These are phyloP conservation scores for Eudyptes chrysolophus DNA, from an alignment of 2,113 vertebrate genomes.

Conservation along the genomic window DNA sequence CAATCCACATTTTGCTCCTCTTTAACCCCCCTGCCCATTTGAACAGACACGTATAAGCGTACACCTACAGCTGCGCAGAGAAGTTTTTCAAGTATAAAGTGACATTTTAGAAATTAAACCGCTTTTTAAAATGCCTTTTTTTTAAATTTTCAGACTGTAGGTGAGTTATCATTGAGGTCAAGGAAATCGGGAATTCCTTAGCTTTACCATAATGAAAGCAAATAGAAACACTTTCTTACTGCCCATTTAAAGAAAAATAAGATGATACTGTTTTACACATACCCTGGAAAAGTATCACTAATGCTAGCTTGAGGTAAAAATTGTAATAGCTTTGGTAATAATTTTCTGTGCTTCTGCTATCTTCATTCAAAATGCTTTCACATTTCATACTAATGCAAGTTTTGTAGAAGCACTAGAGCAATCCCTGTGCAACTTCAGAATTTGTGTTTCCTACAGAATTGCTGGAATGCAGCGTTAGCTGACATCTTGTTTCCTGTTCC, in stretches of 20 bases:
- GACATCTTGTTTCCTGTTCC: background rate
- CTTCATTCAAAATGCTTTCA: background rate
- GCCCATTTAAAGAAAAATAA: background rate
- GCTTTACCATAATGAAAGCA: background rate
- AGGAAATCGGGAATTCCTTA: background rate
- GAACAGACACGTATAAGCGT: fast-evolving
- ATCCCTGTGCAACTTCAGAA: background rate
- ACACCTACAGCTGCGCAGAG: background rate
- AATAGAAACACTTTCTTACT: background rate
- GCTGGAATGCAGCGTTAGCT: background rate
- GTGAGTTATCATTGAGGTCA: background rate
- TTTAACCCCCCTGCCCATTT: fast-evolving
- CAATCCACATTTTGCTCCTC: background rate
- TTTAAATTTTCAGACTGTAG: background rate
- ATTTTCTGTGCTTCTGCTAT: background rate
- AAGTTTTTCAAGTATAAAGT: background rate
- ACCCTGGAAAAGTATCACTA: background rate
- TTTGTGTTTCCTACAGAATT: background rate
- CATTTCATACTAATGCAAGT: background rate
- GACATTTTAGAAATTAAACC: background rate
- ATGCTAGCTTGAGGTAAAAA: background rate
- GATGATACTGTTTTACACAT: background rate
- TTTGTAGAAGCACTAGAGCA: background rate
- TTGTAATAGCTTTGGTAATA: background rate
- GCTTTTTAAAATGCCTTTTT: no score